Percentiles rank a stretch among this genome's conserved stretches.
Conservation (phyloP, 2,797 vertebrate species). For the Xenentodon cancila region DNA sequence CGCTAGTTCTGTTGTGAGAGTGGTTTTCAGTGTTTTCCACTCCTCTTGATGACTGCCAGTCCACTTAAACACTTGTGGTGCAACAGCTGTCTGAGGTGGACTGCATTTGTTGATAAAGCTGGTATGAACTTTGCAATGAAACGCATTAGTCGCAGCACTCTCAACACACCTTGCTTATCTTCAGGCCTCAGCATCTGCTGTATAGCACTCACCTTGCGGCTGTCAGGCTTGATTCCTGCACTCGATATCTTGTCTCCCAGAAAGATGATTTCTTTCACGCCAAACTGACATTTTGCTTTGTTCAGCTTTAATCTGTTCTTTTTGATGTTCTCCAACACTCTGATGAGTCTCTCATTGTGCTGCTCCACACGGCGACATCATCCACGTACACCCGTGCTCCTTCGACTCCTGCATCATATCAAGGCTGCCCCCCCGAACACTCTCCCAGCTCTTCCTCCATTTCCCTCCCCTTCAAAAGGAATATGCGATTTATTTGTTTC, state of each 20-base stretch:
- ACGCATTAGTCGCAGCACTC: conserved; percentile 30
- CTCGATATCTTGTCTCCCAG: too few relatives aligned
- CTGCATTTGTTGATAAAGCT: background rate
- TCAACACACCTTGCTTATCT: conserved; percentile 4
- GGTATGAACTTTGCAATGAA: conserved; percentile 44
- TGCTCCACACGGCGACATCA: background rate
- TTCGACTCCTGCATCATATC: too few relatives aligned
- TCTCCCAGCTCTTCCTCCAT: too few relatives aligned
- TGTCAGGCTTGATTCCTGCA: too few relatives aligned
- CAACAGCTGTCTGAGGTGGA: conserved; percentile 6
- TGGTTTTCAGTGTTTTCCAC: conserved; percentile 6
- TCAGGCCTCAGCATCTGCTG: background rate
- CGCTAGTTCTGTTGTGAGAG: too few relatives aligned
- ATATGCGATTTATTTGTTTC: too few relatives aligned
- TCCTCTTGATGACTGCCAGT: background rate
- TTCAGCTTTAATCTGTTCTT: background rate
- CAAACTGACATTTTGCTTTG: background rate
- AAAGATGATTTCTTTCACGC: background rate
- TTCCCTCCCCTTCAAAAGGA: too few relatives aligned
- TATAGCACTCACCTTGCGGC: too few relatives aligned
- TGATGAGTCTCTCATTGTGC: background rate
- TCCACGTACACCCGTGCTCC: background rate
- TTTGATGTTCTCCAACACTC: too few relatives aligned
- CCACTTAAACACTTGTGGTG: conserved; percentile 5
- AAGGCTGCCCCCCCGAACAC: too few relatives aligned